Conservation (phyloP, 1,140 invertebrate genomes). For the Aphidius ervi region DNA sequence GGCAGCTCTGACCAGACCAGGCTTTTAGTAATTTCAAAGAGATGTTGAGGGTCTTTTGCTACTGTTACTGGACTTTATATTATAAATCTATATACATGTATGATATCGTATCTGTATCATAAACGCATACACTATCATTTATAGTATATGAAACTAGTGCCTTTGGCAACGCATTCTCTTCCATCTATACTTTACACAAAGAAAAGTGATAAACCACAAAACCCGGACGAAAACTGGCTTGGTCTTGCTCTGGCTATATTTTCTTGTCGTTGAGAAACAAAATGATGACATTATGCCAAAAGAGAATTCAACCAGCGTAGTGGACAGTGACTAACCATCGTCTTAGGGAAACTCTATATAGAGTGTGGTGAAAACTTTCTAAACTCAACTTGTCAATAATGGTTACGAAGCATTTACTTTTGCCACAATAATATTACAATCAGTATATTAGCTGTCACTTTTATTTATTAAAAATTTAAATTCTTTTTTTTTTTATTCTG, state of each 20-base stretch:
- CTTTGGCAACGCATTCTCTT: too few species aligned
- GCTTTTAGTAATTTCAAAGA: constrained; percentile 49
- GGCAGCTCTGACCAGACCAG: constrained; percentile 24
- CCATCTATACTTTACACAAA: too few species aligned
- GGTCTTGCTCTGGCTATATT: too few species aligned
- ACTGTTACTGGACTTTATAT: not conserved
- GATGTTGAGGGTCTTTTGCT: constrained; percentile 10
- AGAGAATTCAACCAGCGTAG: not conserved
- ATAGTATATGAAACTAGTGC: too few species aligned
- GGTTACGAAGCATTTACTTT: constrained; percentile 18
- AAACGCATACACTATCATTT: not conserved
- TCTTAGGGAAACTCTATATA: constrained; percentile 34
- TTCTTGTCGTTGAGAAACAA: not conserved
- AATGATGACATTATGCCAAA: constrained; percentile 6
- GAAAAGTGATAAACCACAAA: too few species aligned
- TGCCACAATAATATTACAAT: constrained; percentile 15
- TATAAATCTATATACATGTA: not conserved
- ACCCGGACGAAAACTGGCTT: too few species aligned
- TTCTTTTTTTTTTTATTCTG: too few species aligned
- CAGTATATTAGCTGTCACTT: too few species aligned
- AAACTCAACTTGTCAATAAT: constrained; percentile 23
- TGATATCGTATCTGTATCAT: not conserved
- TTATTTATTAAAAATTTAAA: too few species aligned
- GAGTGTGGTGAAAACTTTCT: constrained; percentile 23
- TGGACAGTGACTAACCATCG: constrained; percentile 13